Evolutionary conservation across 64 coral and sea anemone species (phyloP).

Genomic region (Porites australiensis): DNA sequence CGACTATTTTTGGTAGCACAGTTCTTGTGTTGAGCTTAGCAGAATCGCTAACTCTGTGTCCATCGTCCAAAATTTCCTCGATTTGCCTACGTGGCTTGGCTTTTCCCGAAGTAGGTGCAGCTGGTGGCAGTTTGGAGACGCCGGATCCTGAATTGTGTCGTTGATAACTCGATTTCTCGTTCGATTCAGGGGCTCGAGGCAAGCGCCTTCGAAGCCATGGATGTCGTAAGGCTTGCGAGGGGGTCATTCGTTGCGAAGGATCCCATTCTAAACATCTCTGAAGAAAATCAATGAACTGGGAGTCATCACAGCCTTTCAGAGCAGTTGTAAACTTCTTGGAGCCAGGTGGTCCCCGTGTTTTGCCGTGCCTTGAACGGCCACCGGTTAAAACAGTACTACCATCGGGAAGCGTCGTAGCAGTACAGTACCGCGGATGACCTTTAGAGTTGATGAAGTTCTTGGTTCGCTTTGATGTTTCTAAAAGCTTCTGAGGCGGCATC

Average conservation of each 20-base stretch:
- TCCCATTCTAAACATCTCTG: constrained; percentile 99
- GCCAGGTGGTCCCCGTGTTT: constrained; percentile 88
- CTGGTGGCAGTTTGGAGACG: constrained; percentile 87
- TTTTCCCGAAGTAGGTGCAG: constrained; percentile 89
- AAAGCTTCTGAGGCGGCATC: constrained; percentile 77
- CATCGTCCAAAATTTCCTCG: constrained; percentile 70
- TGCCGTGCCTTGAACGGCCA: constrained; percentile 94
- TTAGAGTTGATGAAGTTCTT: constrained; percentile 99
- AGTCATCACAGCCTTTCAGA: constrained; percentile 96
- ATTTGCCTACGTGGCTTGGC: constrained; percentile 73
- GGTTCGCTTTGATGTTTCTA: constrained; percentile 88
- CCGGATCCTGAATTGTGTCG: constrained; percentile 73
- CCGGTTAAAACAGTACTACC: constrained; percentile 90
- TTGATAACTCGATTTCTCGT: constrained; percentile 72
- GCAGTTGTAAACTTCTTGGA: constrained; percentile 91
- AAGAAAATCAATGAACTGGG: constrained; percentile 95
- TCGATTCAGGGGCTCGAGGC: constrained; percentile 88
- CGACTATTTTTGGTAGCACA: constrained; percentile 98
- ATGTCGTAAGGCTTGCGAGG: constrained; percentile 94
- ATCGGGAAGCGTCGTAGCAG: constrained; percentile 89
- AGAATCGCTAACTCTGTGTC: constrained; percentile 57
- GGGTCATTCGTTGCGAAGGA: constrained; percentile 89
- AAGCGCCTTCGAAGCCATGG: constrained; percentile 92
- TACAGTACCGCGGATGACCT: constrained; percentile 97
- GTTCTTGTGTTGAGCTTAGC: constrained; percentile 89